A percentile compares a stretch with the other conserved stretches of the same genome.
Conservation (phyloP, 2,888 invertebrate species). For the Myathropa florea region DNA sequence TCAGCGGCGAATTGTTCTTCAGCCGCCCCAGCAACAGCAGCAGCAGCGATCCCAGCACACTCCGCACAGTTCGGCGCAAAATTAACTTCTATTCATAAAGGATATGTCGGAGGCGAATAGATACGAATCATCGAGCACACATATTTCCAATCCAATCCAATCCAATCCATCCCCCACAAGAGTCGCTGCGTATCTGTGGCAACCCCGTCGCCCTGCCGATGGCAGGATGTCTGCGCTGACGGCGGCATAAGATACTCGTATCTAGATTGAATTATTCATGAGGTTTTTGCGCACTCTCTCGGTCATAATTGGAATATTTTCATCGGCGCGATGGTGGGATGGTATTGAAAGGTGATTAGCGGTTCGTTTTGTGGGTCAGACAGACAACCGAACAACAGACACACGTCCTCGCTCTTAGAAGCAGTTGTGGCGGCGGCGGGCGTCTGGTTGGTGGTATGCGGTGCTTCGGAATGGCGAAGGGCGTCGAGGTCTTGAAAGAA, state of each 20-base stretch:
- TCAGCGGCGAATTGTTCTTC: constrained; percentile 58
- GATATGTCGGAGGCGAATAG: constrained; percentile 46
- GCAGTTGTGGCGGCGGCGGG: neutral
- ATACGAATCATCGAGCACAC: constrained; percentile 26
- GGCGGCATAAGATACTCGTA: neutral
- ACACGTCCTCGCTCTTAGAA: no score
- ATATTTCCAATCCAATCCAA: constrained; percentile 31
- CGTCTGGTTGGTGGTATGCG: no score
- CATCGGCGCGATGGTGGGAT: neutral
- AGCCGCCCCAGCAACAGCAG: neutral
- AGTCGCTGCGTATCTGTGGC: neutral
- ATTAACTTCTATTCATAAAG: constrained; percentile 67
- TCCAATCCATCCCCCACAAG: constrained; percentile 5
- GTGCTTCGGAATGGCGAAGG: neutral
- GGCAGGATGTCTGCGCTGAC: neutral
- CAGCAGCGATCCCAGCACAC: neutral
- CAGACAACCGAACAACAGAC: neutral
- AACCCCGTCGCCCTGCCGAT: neutral
- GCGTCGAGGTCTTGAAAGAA: constrained; percentile 9
- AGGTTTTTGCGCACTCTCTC: constrained; percentile 13
- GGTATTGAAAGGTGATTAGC: constrained; percentile 19
- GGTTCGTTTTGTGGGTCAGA: neutral
- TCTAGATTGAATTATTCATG: constrained; percentile 44
- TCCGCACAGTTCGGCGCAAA: constrained; percentile 33
- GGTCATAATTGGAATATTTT: constrained; percentile 10